A percentile compares a stretch with the other conserved stretches of the same genome.
phyloP scores from a whole-genome alignment of 2,888 invertebrate species.

The Epiperipatus broadwayi region DNA sequence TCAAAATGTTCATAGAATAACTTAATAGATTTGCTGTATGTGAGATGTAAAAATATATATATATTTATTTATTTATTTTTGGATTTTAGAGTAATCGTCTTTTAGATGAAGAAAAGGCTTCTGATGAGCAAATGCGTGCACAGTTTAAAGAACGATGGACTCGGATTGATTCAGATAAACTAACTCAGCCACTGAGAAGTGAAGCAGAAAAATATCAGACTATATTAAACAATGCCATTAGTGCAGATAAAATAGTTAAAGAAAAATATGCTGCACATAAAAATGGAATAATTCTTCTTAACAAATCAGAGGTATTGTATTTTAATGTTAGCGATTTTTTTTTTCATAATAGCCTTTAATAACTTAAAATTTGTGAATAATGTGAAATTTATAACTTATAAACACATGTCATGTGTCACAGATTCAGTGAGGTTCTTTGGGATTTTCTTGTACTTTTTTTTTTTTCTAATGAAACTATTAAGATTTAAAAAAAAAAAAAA shows the following conservation, averaged over 20 bases:
- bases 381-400: too few species aligned
- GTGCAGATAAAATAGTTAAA: slow-evolving; percentile 58
- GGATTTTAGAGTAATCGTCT: slow-evolving; percentile 27
- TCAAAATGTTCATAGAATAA: background rate
- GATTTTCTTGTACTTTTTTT: too few species aligned
- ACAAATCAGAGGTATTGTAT: slow-evolving; percentile 37
- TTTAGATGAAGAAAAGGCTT: slow-evolving; percentile 73
- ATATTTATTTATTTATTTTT: too few species aligned
- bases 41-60: too few species aligned
- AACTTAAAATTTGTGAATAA: too few species aligned
- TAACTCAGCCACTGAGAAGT: slow-evolving; percentile 69
- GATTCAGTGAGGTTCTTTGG: too few species aligned
- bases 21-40: too few species aligned
- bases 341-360: too few species aligned
- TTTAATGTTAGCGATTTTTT: slow-evolving; percentile 7
- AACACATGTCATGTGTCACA: too few species aligned
- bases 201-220: slow-evolving; percentile 77
- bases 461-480: too few species aligned
- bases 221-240: slow-evolving; percentile 72
- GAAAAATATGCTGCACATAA: slow-evolving; percentile 62
- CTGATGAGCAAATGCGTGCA: slow-evolving; percentile 61
- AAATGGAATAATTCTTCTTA: slow-evolving; percentile 59
- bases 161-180: slow-evolving; percentile 60
- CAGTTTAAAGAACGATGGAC: slow-evolving; percentile 89
- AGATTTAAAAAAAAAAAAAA: too few species aligned